Base-by-base conservation (phyloP, 2,797 vertebrate species). In the Rhabdophis nuchalis region DNA sequence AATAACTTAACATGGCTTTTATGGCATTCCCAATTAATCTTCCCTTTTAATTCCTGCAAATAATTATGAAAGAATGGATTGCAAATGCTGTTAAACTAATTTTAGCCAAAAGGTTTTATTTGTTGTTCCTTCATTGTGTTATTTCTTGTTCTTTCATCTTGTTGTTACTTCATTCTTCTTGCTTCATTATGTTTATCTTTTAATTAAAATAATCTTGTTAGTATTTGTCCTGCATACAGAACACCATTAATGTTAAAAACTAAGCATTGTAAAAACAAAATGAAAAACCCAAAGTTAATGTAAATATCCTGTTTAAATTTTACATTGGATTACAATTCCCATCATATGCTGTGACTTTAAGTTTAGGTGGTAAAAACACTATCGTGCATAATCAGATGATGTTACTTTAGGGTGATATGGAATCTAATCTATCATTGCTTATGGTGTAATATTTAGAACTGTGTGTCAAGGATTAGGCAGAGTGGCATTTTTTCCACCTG, bases 111-210 rank as follows among this genome's bases (percentile, higher is more conserved):
- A 91, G 90, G 91, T 77, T 29, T 93, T 0, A 29, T 54, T 41
- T 77, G 57, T 95, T 94, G 91, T 95, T 92, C 95, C 94, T 90
- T 56, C 93, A 3, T 18, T 72, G 92, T 86, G 32, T 92, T 0
- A 25, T 54, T 41, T 77, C 60, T 95, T 94, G 91, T 95, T 92
- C 95, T 72, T 72, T 72, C n/a, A 36, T 72, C 64, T 68, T 68
- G n/a, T 68, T 68, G 13, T 72, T 72, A 72, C 94, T 90, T 54
- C 93, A 87, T 61, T 0, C 0, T 36, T 25, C 50, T 18, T 23
- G 41, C 85, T 85, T 86, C 11, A 57, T 85, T 50, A 57, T 90
- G 92, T 88, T 88, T 93, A 60, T 88, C 68, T 95, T 93, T 95
- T 91, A 88, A 93, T 14, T 57, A 27, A 53, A 86, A 68, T 20